Evolutionary conservation across 2,113 vertebrate genomes (phyloP), one percentile per base, ranked within the genome.

Genomic region (Ictalurus punctatus): DNA sequence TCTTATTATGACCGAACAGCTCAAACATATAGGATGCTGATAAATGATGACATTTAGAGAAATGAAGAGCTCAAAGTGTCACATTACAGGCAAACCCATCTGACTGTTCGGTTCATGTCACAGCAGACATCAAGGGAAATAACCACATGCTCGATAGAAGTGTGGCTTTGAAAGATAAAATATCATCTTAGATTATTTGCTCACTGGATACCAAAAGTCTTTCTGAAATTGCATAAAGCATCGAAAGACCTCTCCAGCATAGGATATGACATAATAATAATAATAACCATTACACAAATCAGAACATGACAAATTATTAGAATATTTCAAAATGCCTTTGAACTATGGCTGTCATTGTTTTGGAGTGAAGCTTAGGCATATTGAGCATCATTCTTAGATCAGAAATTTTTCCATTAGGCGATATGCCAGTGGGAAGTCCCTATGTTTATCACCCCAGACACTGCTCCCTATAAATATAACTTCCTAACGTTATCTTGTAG

Each of bases 361-460:
- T 30, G 30, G 79, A 54, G n/a, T 19, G 79, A n/a, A 34, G 54
- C 54, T 81, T 2, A 34, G 3, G 13, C n/a, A 81, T 81, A 48
- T 14, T 48, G 48, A 25, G 23, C 54, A 83, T 40, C 30, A 25
- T 83, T 6, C 63, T 67, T 52, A 2, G 34, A 48, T 84, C 63
- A 52, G 25, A 52, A 52, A 69, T 40, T 63, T 82, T 63, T 63
- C 58, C 81, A 40, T 83, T 63, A 61, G 17, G 0, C 80, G 37
- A 13, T n/a, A 65, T 44, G 21, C 40, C 61, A 19, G 27, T 69
- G 83, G 83, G 63, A 84, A n/a, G 83, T 84, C 83, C 63, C 63
- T 84, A n/a, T 52, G 0, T 84, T 27, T 10, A 52, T 16, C 44
- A 19, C 40, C 25, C 25, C 25, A 17, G 13, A 48, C 14, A 19